Percentiles rank a stretch among this genome's conserved stretches.
Conservation (phyloP, 2,113 vertebrate genomes). For the Megaceryle maxima region DNA sequence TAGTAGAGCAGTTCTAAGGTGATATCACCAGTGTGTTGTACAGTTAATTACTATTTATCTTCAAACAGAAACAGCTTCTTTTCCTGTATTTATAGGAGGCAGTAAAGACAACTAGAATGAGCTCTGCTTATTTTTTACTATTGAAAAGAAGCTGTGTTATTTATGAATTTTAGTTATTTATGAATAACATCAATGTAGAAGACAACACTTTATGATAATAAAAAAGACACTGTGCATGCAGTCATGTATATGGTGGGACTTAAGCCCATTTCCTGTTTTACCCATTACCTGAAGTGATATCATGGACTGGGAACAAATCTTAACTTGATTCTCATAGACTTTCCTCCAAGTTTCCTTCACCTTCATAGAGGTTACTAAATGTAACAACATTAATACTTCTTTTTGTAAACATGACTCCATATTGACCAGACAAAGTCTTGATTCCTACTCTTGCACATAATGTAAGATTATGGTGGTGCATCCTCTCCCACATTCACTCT, state of each 20-base stretch:
- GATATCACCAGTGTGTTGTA: not conserved
- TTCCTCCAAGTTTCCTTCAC: not conserved
- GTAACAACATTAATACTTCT: not conserved
- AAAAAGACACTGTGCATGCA: not conserved
- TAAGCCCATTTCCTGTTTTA: not conserved
- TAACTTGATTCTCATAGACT: not conserved
- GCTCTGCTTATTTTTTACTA: not conserved
- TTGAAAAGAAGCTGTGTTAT: not conserved
- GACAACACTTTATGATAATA: not conserved
- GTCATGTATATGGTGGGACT: not conserved
- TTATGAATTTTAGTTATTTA: not conserved
- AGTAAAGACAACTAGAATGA: not conserved
- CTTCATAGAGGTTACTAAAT: not conserved
- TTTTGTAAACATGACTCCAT: not conserved
- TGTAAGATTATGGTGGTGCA: not conserved
- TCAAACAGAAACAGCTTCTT: not conserved
- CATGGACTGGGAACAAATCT: not conserved
- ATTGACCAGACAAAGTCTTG: not conserved
- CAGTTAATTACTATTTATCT: not conserved
- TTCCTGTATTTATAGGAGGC: not conserved
- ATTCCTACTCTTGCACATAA: not conserved
- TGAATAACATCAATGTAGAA: not conserved
- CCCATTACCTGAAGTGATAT: not conserved
- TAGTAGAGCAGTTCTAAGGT: not conserved
- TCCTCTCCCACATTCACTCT: not conserved